Conservation (phyloP, 1,140 invertebrate species). For the Aphis craccivora region DNA sequence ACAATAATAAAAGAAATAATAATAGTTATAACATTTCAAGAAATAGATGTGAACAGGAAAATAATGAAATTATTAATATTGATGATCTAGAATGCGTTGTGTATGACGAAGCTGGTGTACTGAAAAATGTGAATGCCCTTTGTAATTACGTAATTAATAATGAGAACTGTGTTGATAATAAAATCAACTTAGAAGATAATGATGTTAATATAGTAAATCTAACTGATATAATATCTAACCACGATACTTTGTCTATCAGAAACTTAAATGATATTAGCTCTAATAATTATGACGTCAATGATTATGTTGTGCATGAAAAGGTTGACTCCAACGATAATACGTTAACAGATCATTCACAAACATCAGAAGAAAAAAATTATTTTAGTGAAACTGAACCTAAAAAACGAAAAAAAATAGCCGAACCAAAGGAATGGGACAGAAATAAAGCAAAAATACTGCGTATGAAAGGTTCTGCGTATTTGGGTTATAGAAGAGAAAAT, state of each 20-base stretch:
- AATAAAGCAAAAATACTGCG: not conserved
- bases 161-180: not conserved
- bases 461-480: not conserved
- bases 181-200: not conserved
- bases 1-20: not conserved
- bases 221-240: not conserved
- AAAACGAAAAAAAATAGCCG: not conserved
- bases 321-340: not conserved
- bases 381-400: not conserved
- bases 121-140: not conserved
- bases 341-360: not conserved
- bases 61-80: not conserved
- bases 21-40: not conserved
- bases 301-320: not conserved
- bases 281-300: not conserved
- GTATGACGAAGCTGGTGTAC: not conserved
- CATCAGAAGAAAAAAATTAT: not conserved
- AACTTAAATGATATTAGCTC: not conserved
- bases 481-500: slow-evolving; percentile 11
- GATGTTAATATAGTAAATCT: not conserved
- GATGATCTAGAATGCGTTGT: not conserved
- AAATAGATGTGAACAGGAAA: not conserved
- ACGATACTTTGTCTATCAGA: not conserved
- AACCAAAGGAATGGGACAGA: not conserved
- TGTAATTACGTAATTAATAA: not conserved